phyloP scores from a whole-genome alignment of 2,113 vertebrate species.

The Ailurus styani region DNA sequence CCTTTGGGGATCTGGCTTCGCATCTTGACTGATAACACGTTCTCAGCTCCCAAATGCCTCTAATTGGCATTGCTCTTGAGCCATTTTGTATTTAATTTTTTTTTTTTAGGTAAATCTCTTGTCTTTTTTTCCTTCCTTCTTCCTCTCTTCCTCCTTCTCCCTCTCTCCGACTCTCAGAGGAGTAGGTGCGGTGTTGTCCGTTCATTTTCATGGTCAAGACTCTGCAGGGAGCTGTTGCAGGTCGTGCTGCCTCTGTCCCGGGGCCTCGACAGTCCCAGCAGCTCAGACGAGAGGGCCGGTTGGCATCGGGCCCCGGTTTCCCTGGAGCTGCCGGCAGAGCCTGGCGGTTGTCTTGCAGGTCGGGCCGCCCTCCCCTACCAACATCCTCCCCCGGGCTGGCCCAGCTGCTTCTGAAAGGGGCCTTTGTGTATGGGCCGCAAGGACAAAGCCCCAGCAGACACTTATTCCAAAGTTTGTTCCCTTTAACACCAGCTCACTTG shows the following conservation, averaged over 20 bases:
- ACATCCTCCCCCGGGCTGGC: neutral
- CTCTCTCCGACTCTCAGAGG: neutral
- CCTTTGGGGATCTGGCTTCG: neutral
- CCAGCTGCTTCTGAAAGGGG: neutral
- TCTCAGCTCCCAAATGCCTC: neutral
- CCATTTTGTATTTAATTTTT: neutral
- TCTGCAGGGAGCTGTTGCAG: neutral
- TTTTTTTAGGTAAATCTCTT: neutral
- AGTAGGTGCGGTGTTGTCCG: neutral
- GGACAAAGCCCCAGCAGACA: neutral
- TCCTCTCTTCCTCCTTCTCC: neutral
- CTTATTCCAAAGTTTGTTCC: too few species aligned
- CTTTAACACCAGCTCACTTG: neutral
- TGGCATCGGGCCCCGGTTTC: neutral
- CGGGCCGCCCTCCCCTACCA: neutral
- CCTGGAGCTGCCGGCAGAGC: neutral
- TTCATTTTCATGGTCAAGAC: neutral
- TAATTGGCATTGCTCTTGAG: neutral
- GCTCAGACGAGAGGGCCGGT: neutral
- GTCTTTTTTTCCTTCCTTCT: neutral
- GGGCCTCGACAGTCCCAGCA: neutral
- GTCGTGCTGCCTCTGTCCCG: too few species aligned
- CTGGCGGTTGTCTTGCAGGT: neutral
- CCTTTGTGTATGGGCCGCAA: neutral
- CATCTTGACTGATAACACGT: neutral